Base-by-base conservation (phyloP, 1,140 invertebrate species). In the Micrasema longulum region DNA sequence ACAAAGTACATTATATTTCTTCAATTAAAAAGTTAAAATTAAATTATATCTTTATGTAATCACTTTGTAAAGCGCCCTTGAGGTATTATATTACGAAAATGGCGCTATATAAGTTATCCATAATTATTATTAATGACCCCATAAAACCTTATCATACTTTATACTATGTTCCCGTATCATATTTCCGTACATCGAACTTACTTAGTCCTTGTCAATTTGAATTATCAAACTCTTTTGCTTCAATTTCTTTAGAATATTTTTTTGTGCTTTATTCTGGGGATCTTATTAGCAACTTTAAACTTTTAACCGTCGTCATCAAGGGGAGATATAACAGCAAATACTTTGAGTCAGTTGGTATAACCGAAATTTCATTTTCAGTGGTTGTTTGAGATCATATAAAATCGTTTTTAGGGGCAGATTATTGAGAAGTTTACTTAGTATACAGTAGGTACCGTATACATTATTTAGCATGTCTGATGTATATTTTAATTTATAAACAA, bases 191-290 rank as follows among this genome's bases (percentile, higher is more conserved):
- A n/a, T n/a, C n/a, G n/a, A n/a, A n/a, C n/a, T n/a, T n/a, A n/a
- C n/a, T n/a, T n/a, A n/a, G n/a, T n/a, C n/a, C 65, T 67, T 67
- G 65, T 50, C 65, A 66, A 10, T 66, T 20, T 45, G 22, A 57
- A 57, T 36, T 22, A 14, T 57, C 14, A 3, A 14, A 57, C n/a
- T 35, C 11, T 36, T 35, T 57, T 1, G 11, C 22, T 18, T 18
- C 11, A 53, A 12, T 31, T 60, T 1, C 38, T 60, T 36, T 31
- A 60, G 6, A 12, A 16, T 38, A 60, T 60, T 36, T 57, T 38
- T 1, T 9, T n/a, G 6, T 52, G 31, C 16, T 57, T 35, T n/a
- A 38, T 35, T 38, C 36, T 57, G 14, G 14, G 7, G 10, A 57
- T 38, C 18, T 18, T 7, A 36, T 60, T 60, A 10, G 14, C 18